These are phyloP conservation scores for Gobius niger DNA, from an alignment of 2,113 vertebrate species.

Conservation along the genomic window DNA sequence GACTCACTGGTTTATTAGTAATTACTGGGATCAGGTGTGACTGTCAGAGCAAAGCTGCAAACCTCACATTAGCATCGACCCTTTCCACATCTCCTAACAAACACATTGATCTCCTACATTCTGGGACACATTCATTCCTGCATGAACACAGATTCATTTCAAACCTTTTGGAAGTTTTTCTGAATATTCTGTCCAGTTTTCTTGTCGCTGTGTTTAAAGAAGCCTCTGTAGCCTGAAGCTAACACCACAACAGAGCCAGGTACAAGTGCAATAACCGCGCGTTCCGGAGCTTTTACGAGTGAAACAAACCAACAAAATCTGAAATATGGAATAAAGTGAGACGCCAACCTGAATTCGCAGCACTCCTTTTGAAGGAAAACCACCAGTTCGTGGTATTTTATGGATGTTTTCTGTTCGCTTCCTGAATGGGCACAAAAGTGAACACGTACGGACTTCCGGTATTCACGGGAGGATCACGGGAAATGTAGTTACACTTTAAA, in stretches of 20 bases:
- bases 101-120: too few species aligned
- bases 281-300: accelerated
- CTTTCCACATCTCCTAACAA: too few species aligned
- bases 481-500: conserved; percentile 49
- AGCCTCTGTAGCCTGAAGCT: conserved; percentile 46
- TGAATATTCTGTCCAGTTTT: neutral
- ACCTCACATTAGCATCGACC: too few species aligned
- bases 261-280: neutral
- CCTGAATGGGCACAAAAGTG: conserved; percentile 59
- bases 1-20: too few species aligned
- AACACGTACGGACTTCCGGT: conserved; percentile 70
- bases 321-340: neutral
- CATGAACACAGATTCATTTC: too few species aligned
- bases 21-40: too few species aligned
- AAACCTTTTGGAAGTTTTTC: too few species aligned
- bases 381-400: conserved; percentile 21
- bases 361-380: conserved; percentile 32
- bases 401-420: conserved; percentile 38
- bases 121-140: too few species aligned
- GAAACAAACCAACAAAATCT: neutral
- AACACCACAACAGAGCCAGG: conserved; percentile 12
- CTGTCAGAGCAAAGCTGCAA: too few species aligned
- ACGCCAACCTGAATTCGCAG: conserved; percentile 35
- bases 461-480: conserved; percentile 23
- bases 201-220: conserved; percentile 22